Evolutionary conservation across 2,888 invertebrate genomes (phyloP), one percentile per base, ranked within the genome.

Genomic region (Ceratothoa steindachneri): DNA sequence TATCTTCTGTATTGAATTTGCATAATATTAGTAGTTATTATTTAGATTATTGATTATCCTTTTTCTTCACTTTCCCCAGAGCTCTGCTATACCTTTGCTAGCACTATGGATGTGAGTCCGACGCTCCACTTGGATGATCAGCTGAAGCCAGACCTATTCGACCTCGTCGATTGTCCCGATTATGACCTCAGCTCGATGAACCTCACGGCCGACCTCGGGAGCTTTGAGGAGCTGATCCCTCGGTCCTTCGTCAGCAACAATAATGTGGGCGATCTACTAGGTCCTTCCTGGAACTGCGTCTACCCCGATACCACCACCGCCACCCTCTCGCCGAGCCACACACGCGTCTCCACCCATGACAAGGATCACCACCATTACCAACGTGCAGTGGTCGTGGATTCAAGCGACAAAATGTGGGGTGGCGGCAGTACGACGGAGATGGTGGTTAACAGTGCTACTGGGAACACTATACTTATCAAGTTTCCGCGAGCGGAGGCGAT

Each of bases 371-470:
- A 69, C 15, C 69, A 69, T 19, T 27, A 27, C 5, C 41, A 41
- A 22, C 72, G 74, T 24, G n/a, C n/a, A n/a, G 75, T 77, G 69
- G 72, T 69, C 9, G 71, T 73, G 52, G 72, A 80, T 9, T 74
- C 74, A 28, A 74, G 67, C 24, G 80, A 80, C 30, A 76, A 78
- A 19, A 78, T 78, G 77, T 80, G 80, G 80, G 77, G 71, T 9
- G 72, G 72, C 19, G 70, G 74, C 22, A 70, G 53, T 30, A 68
- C 73, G 3, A 73, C 75, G 3, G 75, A 73, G 55, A 71, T 71
- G 53, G 71, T 75, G 55, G 72, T 77, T 27, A 73, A 73, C 72
- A 77, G 71, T 28, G 75, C 77, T n/a, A 75, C 73, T 4, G 75
- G 77, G 0, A 77, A 77, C 73, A 75, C 75, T 31, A 75, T 75